Conservation (phyloP, 2,888 invertebrate genomes). For the Temnothorax ravouxi region DNA sequence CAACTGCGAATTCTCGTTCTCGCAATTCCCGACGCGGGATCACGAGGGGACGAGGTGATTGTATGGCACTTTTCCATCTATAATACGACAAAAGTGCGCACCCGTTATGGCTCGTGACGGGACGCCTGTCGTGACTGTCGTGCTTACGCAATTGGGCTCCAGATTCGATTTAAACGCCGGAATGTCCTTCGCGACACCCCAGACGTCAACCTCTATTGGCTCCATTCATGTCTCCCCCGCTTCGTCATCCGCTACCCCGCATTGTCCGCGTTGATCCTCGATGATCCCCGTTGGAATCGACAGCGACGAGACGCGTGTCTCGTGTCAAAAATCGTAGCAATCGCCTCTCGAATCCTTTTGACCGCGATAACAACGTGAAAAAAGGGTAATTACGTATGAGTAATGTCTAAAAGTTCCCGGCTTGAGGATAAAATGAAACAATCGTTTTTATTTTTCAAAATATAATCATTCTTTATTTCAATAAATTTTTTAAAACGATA, state of each 20-base stretch:
- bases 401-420: not conserved
- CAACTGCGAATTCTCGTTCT: conserved; percentile 12
- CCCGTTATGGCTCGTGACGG: conserved; percentile 43
- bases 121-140: conserved; percentile 53
- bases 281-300: not conserved
- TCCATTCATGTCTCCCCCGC: conserved; percentile 63
- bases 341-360: not conserved
- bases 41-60: conserved; percentile 2
- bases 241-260: conserved; percentile 62
- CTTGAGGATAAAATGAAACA: not conserved
- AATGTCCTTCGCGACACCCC: conserved; percentile 62
- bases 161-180: conserved; percentile 38
- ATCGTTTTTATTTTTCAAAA: not conserved
- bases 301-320: conserved; percentile 17
- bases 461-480: not conserved
- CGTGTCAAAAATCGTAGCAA: not conserved
- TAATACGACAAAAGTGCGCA: conserved; percentile 41
- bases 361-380: not conserved
- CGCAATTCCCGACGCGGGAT: conserved; percentile 15
- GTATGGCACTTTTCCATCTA: conserved; percentile 38
- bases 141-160: conserved; percentile 46
- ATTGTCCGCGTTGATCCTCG: conserved; percentile 64
- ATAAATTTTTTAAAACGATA: not conserved
- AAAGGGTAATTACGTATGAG: not conserved
- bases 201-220: conserved; percentile 47